Evolutionary conservation across 2,888 invertebrate genomes (phyloP), one percentile per base, ranked within the genome.

Genomic region (Hyposoter didymator): DNA sequence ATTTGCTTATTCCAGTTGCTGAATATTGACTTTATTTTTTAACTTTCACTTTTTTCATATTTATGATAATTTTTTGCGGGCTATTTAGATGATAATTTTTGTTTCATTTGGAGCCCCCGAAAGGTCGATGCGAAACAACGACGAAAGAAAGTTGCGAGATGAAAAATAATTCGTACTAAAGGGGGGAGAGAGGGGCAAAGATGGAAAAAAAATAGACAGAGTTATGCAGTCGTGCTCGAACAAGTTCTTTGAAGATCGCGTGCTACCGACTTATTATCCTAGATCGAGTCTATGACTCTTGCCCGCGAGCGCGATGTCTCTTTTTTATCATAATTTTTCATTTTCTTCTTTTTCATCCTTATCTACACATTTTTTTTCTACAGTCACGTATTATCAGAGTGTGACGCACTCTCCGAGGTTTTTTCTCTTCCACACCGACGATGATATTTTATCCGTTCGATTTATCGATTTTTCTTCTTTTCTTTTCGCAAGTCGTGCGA

Each of bases 181-280:
- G 70, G 22, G 3, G 7, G 39, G 39, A 3, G 39, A 39, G 39
- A 0, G 39, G 39, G 6, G 62, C 14, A 76, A 7, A 45, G 17
- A 47, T 47, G 47, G 74, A 70, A 7, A 74, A 35, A 49, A 81
- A 2, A 32, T 14, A 22, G 45, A 66, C 47, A 19, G 66, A 78
- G 75, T 78, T 75, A 75, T 78, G 78, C 73, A 78, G 78, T 64
- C 78, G 83, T 59, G 81, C 74, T 82, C 74, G 74, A 82, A 49
- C 78, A 72, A 75, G 64, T 75, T 78, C 47, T 79, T 79, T 72
- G 79, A 84, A 84, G 74, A 85, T 85, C 85, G 85, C 85, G 85
- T 82, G 85, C 79, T 59, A 47, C 66, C 75, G 70, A 72, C 52
- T 85, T 80, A 62, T 85, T 85, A 80, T 76, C 47, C 52, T 69